Evolutionary conservation across 2,888 invertebrate genomes (phyloP).

Genomic region (Leptinotarsa tumamoca): DNA sequence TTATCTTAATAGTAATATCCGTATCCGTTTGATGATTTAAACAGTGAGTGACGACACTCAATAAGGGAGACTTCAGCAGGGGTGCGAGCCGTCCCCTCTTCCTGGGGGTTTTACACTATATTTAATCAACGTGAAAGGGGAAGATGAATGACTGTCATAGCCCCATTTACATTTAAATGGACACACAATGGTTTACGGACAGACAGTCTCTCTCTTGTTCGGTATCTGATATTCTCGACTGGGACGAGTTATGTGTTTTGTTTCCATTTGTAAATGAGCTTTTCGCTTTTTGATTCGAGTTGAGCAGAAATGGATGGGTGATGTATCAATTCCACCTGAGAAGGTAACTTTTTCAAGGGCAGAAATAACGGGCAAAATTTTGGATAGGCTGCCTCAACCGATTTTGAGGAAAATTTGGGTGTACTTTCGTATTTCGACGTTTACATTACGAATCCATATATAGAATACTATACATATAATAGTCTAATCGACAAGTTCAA

Average conservation of each 20-base stretch:
- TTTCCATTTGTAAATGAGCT: slow-evolving; percentile 21
- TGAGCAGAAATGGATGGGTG: no score
- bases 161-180: slow-evolving; percentile 65
- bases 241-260: slow-evolving; percentile 11
- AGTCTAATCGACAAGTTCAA: no score
- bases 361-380: no score
- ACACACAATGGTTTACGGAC: slow-evolving; percentile 61
- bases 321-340: no score
- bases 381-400: no score
- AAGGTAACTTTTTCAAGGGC: no score
- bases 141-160: slow-evolving; percentile 58
- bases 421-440: no score
- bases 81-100: slow-evolving; percentile 42
- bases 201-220: slow-evolving; percentile 57
- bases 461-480: no score
- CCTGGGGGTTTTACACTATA: slow-evolving; percentile 59
- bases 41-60: slow-evolving; percentile 56
- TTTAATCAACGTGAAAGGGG: slow-evolving; percentile 59
- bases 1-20: slow-evolving; percentile 64
- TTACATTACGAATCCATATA: no score
- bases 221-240: slow-evolving; percentile 55
- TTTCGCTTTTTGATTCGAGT: not conserved
- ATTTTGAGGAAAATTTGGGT: no score
- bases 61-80: slow-evolving; percentile 51
- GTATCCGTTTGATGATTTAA: slow-evolving; percentile 63